Conservation (phyloP, 2,797 vertebrate genomes). For the Synaphobranchus kaupii region DNA sequence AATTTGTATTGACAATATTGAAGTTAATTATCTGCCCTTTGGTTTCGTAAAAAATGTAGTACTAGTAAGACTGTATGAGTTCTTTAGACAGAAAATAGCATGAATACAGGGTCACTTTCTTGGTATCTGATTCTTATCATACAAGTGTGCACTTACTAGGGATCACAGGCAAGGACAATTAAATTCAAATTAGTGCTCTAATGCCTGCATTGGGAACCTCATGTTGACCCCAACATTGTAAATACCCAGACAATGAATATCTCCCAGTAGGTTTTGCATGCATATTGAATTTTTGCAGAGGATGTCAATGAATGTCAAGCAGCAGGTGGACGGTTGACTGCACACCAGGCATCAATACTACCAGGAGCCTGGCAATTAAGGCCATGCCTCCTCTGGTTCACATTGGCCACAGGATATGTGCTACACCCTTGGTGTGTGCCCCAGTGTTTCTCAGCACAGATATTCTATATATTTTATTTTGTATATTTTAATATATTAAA, state of each 20-base stretch:
- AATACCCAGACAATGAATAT: background rate
- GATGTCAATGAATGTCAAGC: background rate
- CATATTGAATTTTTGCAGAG: conserved; percentile 9
- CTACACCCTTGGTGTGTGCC: background rate
- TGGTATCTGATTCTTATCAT: background rate
- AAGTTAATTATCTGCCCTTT: background rate
- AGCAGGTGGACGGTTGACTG: background rate
- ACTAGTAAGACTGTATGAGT: background rate
- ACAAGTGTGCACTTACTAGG: background rate
- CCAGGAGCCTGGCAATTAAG: background rate
- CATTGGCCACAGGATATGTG: background rate
- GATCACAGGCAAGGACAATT: background rate
- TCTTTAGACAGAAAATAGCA: no score
- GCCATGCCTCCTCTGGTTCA: background rate
- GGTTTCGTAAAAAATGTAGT: background rate
- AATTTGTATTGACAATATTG: background rate
- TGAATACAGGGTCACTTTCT: no score
- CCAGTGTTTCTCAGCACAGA: background rate
- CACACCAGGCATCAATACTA: background rate
- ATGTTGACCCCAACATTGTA: conserved; percentile 10
- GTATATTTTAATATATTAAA: conserved; percentile 9
- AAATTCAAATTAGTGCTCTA: background rate
- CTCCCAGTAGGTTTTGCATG: conserved; percentile 5
- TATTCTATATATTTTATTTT: background rate
- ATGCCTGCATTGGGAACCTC: background rate